These are phyloP conservation scores for Copidosoma aretas DNA, from an alignment of 2,888 invertebrate species.

Conservation along the genomic window DNA sequence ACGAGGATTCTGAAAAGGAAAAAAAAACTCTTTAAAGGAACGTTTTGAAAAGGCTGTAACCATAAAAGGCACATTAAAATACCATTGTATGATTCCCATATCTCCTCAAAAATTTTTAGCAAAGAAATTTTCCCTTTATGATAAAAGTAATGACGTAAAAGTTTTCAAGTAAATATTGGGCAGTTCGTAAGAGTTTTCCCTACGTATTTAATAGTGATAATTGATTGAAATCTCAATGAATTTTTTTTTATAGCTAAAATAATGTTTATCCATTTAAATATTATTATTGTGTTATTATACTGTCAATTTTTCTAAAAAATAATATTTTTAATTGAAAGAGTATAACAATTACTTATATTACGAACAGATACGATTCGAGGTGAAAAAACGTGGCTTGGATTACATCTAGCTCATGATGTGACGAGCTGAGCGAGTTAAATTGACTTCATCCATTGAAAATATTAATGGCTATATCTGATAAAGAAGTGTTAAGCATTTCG, in stretches of 20 bases:
- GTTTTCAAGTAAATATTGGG: background rate
- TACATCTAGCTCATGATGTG: background rate
- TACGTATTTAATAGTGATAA: background rate
- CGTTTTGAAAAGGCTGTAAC: slow-evolving; percentile 14
- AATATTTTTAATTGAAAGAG: slow-evolving; percentile 1
- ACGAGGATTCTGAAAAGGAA: slow-evolving; percentile 3
- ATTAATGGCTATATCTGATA: too few species aligned
- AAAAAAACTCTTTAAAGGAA: background rate
- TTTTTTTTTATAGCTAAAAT: slow-evolving; percentile 2
- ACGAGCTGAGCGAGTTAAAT: background rate
- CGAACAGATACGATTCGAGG: slow-evolving; percentile 4
- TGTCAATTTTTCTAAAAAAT: background rate
- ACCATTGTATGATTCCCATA: slow-evolving; percentile 7
- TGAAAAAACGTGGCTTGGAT: background rate
- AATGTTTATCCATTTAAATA: background rate
- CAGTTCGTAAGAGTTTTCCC: background rate
- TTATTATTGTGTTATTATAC: background rate
- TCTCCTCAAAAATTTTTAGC: background rate
- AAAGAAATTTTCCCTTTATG: slow-evolving; percentile 3
- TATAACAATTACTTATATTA: slow-evolving; percentile 9
- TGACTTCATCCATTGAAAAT: background rate
- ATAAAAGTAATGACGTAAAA: slow-evolving; percentile 9
- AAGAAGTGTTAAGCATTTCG: too few species aligned
- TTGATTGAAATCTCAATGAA: slow-evolving; percentile 4
- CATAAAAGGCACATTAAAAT: slow-evolving; percentile 11